A percentile compares a stretch with the other conserved stretches of the same genome.
These are phyloP conservation scores for Macrotis lagotis DNA, from an alignment of 2,113 vertebrate genomes.

Conservation along the genomic window DNA sequence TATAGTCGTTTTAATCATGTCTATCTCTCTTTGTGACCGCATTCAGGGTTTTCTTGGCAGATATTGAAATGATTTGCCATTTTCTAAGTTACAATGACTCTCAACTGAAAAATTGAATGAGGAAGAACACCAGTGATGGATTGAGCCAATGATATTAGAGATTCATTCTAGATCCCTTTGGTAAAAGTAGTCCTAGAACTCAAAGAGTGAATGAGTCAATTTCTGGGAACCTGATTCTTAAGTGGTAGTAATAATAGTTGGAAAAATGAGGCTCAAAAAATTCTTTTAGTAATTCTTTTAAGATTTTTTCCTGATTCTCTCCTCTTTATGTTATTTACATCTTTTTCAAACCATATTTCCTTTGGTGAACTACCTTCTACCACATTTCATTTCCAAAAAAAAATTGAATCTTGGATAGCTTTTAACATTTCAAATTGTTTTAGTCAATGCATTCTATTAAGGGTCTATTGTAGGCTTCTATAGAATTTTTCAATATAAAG, in stretches of 20 bases:
- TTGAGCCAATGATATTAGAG: neutral
- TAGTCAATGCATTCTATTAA: neutral
- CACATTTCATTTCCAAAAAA: no score
- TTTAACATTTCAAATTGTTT: neutral
- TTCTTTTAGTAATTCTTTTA: neutral
- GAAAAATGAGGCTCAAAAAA: neutral
- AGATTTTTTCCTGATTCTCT: neutral
- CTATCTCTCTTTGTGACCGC: no score
- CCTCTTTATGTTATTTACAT: neutral
- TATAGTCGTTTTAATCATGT: no score
- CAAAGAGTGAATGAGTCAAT: neutral
- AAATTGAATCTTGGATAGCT: neutral
- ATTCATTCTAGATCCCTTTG: neutral
- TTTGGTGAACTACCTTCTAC: neutral
- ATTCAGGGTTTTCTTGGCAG: no score
- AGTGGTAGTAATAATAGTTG: neutral
- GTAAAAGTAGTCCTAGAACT: neutral
- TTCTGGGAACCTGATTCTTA: neutral
- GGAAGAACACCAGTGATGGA: neutral
- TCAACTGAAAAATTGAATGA: neutral
- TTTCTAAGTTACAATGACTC: neutral
- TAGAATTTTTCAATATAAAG: neutral
- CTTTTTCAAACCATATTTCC: neutral
- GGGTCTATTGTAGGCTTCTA: neutral
- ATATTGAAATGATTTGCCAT: neutral